Evolutionary conservation across 2,888 invertebrate species (phyloP).

Genomic region (Callimorpha dominula): DNA sequence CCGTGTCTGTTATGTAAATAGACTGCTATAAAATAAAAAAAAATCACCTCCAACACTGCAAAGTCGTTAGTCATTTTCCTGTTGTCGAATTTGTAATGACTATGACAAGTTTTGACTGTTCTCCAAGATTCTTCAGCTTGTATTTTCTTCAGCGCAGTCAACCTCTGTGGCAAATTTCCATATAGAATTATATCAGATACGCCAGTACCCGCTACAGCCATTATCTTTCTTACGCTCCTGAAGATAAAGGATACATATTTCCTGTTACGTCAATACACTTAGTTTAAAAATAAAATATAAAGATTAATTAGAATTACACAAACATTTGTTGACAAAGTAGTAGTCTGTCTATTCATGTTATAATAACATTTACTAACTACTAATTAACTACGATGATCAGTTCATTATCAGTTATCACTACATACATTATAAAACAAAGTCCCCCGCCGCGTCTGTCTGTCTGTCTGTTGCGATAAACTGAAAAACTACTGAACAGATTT

Average conservation of each 20-base stretch:
- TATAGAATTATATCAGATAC: not conserved
- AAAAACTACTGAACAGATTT: too few species aligned
- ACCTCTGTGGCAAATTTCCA: not conserved
- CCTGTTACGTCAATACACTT: not conserved
- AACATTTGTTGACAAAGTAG: too few species aligned
- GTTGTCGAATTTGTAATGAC: not conserved
- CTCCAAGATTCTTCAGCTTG: conserved; percentile 2
- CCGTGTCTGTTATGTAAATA: too few species aligned
- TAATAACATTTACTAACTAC: too few species aligned
- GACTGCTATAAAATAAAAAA: not conserved
- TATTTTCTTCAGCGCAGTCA: not conserved
- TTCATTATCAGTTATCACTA: too few species aligned
- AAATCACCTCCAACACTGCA: conserved; percentile 7
- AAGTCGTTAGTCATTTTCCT: conserved; percentile 1
- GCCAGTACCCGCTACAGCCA: not conserved
- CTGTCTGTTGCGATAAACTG: too few species aligned
- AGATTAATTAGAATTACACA: not conserved
- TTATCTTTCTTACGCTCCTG: not conserved
- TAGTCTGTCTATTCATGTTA: too few species aligned
- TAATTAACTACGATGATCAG: too few species aligned
- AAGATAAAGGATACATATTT: not conserved
- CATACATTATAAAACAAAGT: too few species aligned
- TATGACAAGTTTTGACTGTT: not conserved
- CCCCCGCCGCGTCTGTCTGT: too few species aligned
- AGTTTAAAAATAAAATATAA: not conserved